Evolutionary conservation across 2,888 invertebrate species (phyloP).

Genomic region (Vesta saturnalis): DNA sequence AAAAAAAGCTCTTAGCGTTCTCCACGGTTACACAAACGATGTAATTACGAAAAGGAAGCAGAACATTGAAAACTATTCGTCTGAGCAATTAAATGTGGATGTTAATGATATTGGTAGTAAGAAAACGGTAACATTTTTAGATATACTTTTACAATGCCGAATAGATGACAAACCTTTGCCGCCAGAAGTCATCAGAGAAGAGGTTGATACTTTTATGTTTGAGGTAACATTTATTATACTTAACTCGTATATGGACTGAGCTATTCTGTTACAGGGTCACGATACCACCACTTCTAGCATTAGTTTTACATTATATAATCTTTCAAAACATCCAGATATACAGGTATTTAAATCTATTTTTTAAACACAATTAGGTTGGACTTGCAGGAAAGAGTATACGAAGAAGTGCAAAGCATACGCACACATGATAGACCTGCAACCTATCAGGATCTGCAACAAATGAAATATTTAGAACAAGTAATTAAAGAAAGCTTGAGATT

Average conservation of each 20-base stretch:
- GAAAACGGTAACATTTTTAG: background rate
- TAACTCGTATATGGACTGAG: no score
- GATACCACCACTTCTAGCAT: slow-evolving; percentile 64
- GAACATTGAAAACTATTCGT: background rate
- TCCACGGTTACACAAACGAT: background rate
- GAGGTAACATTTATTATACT: no score
- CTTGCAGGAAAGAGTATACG: background rate
- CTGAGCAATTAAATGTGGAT: no score
- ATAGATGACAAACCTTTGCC: slow-evolving; percentile 6
- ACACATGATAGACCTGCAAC: slow-evolving; percentile 45
- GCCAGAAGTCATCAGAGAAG: background rate
- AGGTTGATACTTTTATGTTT: slow-evolving; percentile 15
- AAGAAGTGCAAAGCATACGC: background rate
- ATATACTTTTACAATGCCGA: background rate
- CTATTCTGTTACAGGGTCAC: slow-evolving; percentile 61
- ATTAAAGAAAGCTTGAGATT: slow-evolving; percentile 66
- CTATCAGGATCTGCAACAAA: slow-evolving; percentile 61
- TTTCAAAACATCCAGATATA: slow-evolving; percentile 61
- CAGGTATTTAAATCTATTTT: slow-evolving; percentile 47
- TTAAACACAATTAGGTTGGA: no score
- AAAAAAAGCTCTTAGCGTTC: background rate
- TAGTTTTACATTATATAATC: slow-evolving; percentile 61
- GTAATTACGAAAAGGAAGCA: background rate
- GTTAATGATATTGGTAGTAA: background rate
- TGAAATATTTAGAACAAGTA: slow-evolving; percentile 67